Evolutionary conservation across 2,888 invertebrate species (phyloP), one percentile per base, ranked within the genome.

Genomic region (Brachyopa scutellaris): DNA sequence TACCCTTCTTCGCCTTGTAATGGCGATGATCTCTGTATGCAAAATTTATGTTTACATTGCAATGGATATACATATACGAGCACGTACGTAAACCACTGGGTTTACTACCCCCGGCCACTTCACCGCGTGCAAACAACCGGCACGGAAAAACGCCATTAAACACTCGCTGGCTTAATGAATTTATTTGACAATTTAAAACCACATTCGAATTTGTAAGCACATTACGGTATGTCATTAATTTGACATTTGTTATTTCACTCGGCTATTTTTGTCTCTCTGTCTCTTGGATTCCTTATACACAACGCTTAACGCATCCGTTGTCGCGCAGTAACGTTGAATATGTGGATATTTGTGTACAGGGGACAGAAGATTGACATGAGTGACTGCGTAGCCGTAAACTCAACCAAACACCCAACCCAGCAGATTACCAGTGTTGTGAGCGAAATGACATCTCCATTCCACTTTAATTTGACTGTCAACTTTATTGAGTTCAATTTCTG

Each of bases 401-500:
- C 38, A 9, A 21, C 33, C 61, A 61, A 13, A 62, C 26, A 45
- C 31, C n/a, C 42, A 55, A 11, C 26, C 57, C 31, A 62, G 59
- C 57, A 59, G 42, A 13, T 49, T 26, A n/a, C 19, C 8, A 53
- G 61, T 55, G 11, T 26, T 31, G 13, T 26, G 36, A 88, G 33
- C 64, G 76, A 82, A 85, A 86, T 86, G 88, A 88, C 87, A 88
- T 88, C 88, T 88, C 88, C 88, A 88, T 89, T 88, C 88, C 88
- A 88, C 88, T 88, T 88, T 88, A 88, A 89, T 89, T 89, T 89
- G 88, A 88, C 88, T 87, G 88, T 88, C 89, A 88, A 85, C 87
- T 87, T 88, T 87, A 88, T 89, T 88, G 89, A 88, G 88, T 87
- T 89, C 87, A 89, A 88, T 89, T 88, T 88, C 76, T 73, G 57